Evolutionary conservation across 2,797 vertebrate species (phyloP), one percentile per base, ranked within the genome.

Genomic region (Crypturellus tataupa): DNA sequence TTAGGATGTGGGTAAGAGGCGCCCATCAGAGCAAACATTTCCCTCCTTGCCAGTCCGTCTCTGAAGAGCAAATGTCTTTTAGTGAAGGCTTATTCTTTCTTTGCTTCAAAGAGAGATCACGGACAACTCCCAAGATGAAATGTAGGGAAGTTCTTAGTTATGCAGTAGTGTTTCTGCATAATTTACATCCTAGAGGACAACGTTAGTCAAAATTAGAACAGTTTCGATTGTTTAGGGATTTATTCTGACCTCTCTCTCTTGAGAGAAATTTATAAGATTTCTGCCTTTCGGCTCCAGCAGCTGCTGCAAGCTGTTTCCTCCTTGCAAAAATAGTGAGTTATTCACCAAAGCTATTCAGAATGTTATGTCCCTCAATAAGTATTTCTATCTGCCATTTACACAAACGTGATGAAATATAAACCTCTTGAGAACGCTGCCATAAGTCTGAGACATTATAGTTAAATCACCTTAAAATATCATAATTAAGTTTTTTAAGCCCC

Each of bases 301-400:
- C 85, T 88, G 92, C 21, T 44, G 35, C 82, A 83, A 62, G 72
- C 33, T 35, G 67, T 92, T 95, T 97, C 80, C 89, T 89, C 76
- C 68, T 80, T 90, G 82, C 31, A 73, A 85, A 84, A 84, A 64
- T 60, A 94, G 90, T 92, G 85, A 95, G 89, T 96, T 97, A 93
- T 76, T 81, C 53, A 85, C 12, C 27, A 6, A 64, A 69, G 60
- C 14, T 77, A 67, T 91, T 71, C 70, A 85, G 81, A 71, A 87
- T 89, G 23, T 73, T 85, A 51, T 89, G 88, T 79, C 89, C 77
- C 92, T 91, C 87, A 35, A 7, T 90, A 89, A 73, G 70, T 79
- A 71, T 94, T 83, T 90, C 80, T 76, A 49, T 68, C 85, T 73
- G 35, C 21, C 56, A 80, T 60, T 63, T 86, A 85, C 37, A 65